A percentile compares a stretch with the other conserved stretches of the same genome.
Conservation (phyloP, 2,113 vertebrate genomes). For the Menidia beryllina region DNA sequence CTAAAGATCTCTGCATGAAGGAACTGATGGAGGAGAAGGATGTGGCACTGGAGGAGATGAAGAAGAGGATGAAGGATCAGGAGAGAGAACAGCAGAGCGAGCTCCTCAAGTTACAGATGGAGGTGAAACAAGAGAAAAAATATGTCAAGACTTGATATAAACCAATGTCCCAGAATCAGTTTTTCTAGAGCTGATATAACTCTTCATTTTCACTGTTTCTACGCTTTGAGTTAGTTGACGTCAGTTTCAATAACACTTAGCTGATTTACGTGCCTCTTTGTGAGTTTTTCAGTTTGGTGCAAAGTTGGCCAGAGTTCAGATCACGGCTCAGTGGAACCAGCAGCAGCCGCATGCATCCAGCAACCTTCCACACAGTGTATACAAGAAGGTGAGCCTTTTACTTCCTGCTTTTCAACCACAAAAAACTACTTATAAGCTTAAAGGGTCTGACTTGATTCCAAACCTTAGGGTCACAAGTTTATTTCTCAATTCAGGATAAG, state of each 20-base stretch:
- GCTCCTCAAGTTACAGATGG: constrained; percentile 91
- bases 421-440: too few species aligned
- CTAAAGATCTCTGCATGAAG: constrained; percentile 83
- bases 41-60: constrained; percentile 84
- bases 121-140: constrained; percentile 77
- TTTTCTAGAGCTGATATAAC: too few species aligned
- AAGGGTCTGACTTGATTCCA: too few species aligned
- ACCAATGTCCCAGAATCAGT: background rate
- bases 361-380: constrained; percentile 86
- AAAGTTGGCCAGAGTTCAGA: constrained; percentile 88
- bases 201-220: too few species aligned
- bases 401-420: background rate
- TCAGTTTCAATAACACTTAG: background rate
- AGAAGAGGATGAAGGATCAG: constrained; percentile 84
- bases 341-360: constrained; percentile 74
- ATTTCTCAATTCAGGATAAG: too few species aligned
- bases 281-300: constrained; percentile 85
- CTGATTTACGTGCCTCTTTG: background rate
- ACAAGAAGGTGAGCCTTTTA: constrained; percentile 85
- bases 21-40: constrained; percentile 83
- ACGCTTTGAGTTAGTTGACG: too few species aligned
- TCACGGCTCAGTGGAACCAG: constrained; percentile 73
- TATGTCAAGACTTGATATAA: background rate
- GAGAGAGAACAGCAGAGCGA: constrained; percentile 90
- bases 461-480: too few species aligned